phyloP scores from a whole-genome alignment of 2,797 vertebrate genomes.

The Balearica regulorum region DNA sequence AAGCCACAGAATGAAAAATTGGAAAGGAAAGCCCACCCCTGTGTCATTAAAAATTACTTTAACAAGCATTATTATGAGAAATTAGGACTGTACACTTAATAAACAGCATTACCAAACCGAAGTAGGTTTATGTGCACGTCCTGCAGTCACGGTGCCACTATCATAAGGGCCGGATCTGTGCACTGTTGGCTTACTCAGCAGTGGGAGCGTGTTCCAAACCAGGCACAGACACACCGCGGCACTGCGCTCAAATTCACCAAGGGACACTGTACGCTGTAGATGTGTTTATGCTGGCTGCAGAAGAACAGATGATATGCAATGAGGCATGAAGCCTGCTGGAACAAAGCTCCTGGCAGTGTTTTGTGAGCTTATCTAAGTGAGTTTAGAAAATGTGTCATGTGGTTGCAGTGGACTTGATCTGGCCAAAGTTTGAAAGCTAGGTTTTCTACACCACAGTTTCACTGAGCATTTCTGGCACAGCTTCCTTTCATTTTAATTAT shows the following conservation, averaged over 20 bases:
- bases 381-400: not conserved
- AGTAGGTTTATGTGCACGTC: not conserved
- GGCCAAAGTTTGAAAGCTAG: not conserved
- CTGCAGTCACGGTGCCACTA: rapidly evolving
- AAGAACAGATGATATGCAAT: constrained; percentile 15
- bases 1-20: not conserved
- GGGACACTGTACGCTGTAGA: not conserved
- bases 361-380: not conserved
- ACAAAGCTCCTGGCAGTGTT: constrained; percentile 39
- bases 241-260: not conserved
- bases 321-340: constrained; percentile 41
- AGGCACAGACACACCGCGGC: not conserved
- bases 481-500: not conserved
- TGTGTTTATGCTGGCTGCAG: constrained; percentile 11
- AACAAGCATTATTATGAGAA: not conserved
- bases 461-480: not conserved
- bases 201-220: not conserved
- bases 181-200: not conserved
- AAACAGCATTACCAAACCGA: not conserved
- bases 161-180: not conserved
- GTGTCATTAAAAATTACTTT: not conserved
- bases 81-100: not conserved
- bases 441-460: not conserved
- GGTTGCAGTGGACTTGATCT: not conserved
- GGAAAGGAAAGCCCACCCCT: not conserved